A percentile compares a stretch with the other conserved stretches of the same genome.
phyloP scores from a whole-genome alignment of 2,888 invertebrate species.

The Mactromeris polynyma region DNA sequence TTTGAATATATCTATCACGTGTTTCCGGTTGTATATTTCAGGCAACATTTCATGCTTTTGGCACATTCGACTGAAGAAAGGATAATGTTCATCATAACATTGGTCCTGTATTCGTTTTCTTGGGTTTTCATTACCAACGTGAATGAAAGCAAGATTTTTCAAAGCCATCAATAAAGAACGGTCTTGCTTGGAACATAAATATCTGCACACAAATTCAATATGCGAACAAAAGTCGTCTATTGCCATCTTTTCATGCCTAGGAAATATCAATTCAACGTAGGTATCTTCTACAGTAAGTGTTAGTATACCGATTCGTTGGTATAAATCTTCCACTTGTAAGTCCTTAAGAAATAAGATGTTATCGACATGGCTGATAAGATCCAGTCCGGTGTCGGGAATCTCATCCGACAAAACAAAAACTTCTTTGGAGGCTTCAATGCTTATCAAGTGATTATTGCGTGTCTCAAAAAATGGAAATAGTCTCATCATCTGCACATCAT shows the following conservation, averaged over 20 bases:
- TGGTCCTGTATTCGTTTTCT: neutral
- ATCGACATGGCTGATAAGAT: neutral
- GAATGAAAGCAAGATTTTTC: neutral
- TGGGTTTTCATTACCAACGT: neutral
- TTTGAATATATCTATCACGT: neutral
- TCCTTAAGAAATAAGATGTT: neutral
- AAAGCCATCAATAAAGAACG: neutral
- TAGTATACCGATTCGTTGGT: neutral
- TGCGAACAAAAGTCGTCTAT: neutral
- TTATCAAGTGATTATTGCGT: neutral
- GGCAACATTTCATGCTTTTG: neutral
- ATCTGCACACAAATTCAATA: neutral
- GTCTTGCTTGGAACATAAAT: neutral
- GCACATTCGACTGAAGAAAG: neutral
- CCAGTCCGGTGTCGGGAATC: neutral
- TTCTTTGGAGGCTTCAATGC: neutral
- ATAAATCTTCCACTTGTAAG: neutral
- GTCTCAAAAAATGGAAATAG: neutral
- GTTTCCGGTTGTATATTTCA: neutral
- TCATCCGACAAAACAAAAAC: neutral
- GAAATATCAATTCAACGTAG: slow-evolving; percentile 10
- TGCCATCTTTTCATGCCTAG: neutral
- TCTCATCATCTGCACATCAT: neutral
- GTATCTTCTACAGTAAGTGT: neutral
- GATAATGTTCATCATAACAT: neutral